A percentile compares a stretch with the other conserved stretches of the same genome.
phyloP scores from a whole-genome alignment of 2,888 invertebrate genomes.

The Germaria angustata region DNA sequence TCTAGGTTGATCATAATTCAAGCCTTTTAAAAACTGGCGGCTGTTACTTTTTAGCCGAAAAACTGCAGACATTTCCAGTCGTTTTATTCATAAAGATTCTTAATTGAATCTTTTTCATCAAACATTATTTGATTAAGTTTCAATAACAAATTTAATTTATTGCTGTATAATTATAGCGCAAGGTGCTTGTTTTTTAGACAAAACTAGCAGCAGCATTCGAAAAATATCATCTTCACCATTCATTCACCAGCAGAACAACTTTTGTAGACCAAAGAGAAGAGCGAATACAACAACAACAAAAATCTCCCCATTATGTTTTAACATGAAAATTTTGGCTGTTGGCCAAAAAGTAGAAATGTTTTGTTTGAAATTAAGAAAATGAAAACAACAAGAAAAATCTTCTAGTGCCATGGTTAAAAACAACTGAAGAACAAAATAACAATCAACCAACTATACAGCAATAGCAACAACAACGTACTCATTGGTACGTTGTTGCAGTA shows the following conservation, averaged over 20 bases:
- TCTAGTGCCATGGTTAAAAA: constrained; percentile 58
- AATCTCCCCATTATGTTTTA: constrained; percentile 63
- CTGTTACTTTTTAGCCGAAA: too few relatives aligned
- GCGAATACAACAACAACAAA: constrained; percentile 25
- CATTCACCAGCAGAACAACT: constrained; percentile 43
- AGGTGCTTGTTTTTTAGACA: constrained; percentile 14
- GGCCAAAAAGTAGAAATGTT: constrained; percentile 59
- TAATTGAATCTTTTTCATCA: too few relatives aligned
- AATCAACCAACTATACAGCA: constrained; percentile 32
- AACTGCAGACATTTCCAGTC: too few relatives aligned
- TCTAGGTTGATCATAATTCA: too few relatives aligned
- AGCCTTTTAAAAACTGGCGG: too few relatives aligned
- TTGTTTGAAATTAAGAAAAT: constrained; percentile 51
- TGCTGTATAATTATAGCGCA: constrained; percentile 33
- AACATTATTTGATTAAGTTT: not conserved
- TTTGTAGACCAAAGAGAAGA: constrained; percentile 38
- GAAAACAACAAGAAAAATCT: constrained; percentile 31
- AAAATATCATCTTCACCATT: constrained; percentile 47
- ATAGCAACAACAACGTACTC: constrained; percentile 19
- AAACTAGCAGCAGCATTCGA: constrained; percentile 34
- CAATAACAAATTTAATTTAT: constrained; percentile 1
- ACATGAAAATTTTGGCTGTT: constrained; percentile 60
- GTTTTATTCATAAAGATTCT: too few relatives aligned
- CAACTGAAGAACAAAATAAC: constrained; percentile 46
- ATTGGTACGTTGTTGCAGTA: constrained; percentile 24